phyloP scores from a whole-genome alignment of 2,113 vertebrate genomes.

The Megalops atlanticus region DNA sequence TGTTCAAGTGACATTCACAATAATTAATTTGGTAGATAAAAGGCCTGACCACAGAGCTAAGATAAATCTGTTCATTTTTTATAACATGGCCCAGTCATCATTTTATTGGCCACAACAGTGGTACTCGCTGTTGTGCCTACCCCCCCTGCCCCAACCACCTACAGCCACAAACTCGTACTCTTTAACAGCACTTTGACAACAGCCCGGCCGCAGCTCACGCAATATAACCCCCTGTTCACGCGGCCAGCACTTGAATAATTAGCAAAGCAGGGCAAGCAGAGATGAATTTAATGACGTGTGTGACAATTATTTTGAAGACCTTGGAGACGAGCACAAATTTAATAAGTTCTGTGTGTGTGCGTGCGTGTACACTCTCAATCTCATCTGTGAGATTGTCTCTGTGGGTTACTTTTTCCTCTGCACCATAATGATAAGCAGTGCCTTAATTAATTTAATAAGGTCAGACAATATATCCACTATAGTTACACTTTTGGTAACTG shows the following conservation, averaged over 20 bases:
- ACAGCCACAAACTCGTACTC: no score
- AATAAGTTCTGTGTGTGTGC: constrained; percentile 67
- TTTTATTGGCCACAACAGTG: no score
- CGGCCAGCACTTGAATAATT: neutral
- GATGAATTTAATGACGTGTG: constrained; percentile 66
- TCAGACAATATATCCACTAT: constrained; percentile 68
- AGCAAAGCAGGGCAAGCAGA: constrained; percentile 51
- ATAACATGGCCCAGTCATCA: no score
- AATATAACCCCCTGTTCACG: neutral
- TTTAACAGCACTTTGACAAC: no score
- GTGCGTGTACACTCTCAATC: no score
- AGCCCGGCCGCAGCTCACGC: neutral
- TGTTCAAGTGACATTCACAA: neutral
- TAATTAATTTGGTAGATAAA: no score
- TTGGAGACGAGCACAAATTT: constrained; percentile 66
- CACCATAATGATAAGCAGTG: constrained; percentile 61
- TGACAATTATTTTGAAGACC: constrained; percentile 66
- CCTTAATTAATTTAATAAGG: constrained; percentile 76
- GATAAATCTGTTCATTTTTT: no score
- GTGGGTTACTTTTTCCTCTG: constrained; percentile 39
- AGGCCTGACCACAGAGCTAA: no score
- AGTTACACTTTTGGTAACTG: constrained; percentile 55
- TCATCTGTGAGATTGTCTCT: constrained; percentile 56
- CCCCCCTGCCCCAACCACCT: no score
- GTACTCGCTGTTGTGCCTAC: no score